Evolutionary conservation across 2,113 vertebrate species (phyloP).

Genomic region (Terrapene triunguis): DNA sequence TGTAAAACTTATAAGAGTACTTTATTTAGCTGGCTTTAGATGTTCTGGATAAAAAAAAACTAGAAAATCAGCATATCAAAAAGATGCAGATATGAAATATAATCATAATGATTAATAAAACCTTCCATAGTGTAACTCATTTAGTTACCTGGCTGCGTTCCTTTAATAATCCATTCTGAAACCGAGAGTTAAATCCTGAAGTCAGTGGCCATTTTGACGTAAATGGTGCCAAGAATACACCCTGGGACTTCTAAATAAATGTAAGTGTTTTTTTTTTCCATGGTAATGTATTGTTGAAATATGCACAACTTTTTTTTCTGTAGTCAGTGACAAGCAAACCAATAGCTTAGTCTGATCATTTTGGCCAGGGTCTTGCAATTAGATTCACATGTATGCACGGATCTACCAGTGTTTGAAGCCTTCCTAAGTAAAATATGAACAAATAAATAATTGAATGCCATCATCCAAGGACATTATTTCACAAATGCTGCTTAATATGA

Average conservation of each 20-base stretch:
- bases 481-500: neutral
- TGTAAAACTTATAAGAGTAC: neutral
- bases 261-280: neutral
- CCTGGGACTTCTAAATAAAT: neutral
- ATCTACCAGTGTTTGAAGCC: neutral
- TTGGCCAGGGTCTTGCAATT: neutral
- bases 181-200: neutral
- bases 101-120: neutral
- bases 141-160: neutral
- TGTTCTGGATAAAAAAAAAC: neutral
- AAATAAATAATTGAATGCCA: neutral
- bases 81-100: neutral
- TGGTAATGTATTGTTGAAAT: neutral
- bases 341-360: neutral
- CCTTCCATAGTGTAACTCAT: neutral
- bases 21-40: neutral
- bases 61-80: neutral
- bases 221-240: neutral
- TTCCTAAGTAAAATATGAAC: neutral
- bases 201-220: neutral
- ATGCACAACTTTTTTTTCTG: neutral
- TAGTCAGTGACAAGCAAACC: neutral
- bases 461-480: neutral
- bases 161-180: neutral
- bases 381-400: rapidly evolving